These are phyloP conservation scores for Dicroscelio sp. DNA, from an alignment of 2,888 invertebrate species.

Conservation along the genomic window DNA sequence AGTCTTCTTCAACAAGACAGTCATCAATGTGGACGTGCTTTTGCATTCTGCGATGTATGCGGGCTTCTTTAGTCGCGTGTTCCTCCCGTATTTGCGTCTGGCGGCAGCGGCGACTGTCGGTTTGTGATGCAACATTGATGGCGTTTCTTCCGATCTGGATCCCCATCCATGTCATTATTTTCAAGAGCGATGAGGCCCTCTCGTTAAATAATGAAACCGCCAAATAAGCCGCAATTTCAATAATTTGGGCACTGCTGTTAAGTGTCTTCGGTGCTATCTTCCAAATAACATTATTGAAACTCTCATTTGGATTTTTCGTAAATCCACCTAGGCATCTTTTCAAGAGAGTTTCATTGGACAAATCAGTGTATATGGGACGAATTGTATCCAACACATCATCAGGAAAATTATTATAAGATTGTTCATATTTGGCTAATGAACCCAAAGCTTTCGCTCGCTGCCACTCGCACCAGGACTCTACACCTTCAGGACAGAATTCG, in stretches of 20 bases:
- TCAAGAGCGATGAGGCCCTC: neutral
- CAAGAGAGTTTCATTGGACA: no score
- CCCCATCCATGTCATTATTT: neutral
- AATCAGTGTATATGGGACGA: no score
- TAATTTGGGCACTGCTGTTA: neutral
- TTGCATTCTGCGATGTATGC: neutral
- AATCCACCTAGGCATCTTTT: constrained; percentile 40
- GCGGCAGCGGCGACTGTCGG: neutral
- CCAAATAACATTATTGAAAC: constrained; percentile 80
- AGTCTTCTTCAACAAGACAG: neutral
- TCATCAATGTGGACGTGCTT: neutral
- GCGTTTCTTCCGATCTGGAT: neutral
- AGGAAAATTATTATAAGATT: no score
- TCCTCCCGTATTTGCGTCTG: neutral
- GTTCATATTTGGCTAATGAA: no score
- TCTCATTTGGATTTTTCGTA: constrained; percentile 71
- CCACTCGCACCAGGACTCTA: no score
- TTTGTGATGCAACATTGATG: neutral
- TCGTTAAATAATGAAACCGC: constrained; percentile 32
- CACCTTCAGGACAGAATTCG: no score
- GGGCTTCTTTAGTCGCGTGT: neutral
- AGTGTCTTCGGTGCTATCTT: constrained; percentile 61
- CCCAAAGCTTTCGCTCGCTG: no score
- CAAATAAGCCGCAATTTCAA: constrained; percentile 23
- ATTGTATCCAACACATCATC: no score